Conservation (phyloP, 2,113 vertebrate genomes). For the Ranitomeya variabilis region DNA sequence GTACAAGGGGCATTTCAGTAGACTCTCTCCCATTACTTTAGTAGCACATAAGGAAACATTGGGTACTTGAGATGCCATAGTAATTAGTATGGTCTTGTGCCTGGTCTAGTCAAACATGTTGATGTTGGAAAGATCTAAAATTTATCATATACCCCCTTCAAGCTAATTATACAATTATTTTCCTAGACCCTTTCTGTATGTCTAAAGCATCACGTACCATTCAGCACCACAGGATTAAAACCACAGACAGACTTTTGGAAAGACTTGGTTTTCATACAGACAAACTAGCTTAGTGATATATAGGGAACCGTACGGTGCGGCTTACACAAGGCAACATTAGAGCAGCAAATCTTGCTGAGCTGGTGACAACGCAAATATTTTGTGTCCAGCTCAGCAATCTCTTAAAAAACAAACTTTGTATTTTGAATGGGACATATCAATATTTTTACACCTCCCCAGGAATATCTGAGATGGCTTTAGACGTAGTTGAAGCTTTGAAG, state of each 20-base stretch:
- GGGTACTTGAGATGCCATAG: slow-evolving; percentile 23
- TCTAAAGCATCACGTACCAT: slow-evolving; percentile 45
- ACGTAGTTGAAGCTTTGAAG: not conserved
- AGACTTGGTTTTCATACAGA: slow-evolving; percentile 45
- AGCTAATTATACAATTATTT: slow-evolving; percentile 36
- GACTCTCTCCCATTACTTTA: not conserved
- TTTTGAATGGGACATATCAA: slow-evolving; percentile 30
- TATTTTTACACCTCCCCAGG: slow-evolving; percentile 39
- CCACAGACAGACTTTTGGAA: slow-evolving; percentile 26
- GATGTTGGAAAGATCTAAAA: slow-evolving; percentile 46
- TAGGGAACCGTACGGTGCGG: slow-evolving; percentile 27
- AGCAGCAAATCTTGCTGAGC: slow-evolving; percentile 49
- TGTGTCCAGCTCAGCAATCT: slow-evolving; percentile 22
- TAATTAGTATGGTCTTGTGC: slow-evolving; percentile 55
- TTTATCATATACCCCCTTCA: slow-evolving; percentile 42
- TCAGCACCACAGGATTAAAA: slow-evolving; percentile 43
- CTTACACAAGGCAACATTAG: slow-evolving; percentile 44
- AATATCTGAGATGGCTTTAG: slow-evolving; percentile 15
- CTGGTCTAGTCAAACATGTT: slow-evolving; percentile 42
- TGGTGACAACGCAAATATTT: slow-evolving; percentile 47
- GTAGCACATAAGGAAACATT: slow-evolving; percentile 34
- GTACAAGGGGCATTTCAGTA: not conserved
- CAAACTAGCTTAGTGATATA: slow-evolving; percentile 31
- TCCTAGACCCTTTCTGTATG: slow-evolving; percentile 30
- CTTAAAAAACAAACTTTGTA: not conserved